phyloP scores from a whole-genome alignment of 2,113 vertebrate genomes.

The Boleophthalmus pectinirostris region DNA sequence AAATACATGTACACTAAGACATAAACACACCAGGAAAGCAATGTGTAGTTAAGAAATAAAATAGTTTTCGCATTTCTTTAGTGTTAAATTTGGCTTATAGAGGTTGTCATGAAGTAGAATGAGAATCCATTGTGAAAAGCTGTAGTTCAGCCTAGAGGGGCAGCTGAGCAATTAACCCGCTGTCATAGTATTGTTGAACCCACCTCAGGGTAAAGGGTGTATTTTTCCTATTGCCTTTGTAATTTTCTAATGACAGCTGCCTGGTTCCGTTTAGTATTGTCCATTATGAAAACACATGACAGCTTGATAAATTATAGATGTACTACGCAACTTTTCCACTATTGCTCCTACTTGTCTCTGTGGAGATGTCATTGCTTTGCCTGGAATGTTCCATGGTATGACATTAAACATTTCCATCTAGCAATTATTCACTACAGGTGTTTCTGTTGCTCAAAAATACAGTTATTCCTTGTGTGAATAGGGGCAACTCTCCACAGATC shows the following conservation, averaged over 20 bases:
- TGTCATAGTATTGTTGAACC: constrained; percentile 1
- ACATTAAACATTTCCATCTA: no score
- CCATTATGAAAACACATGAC: no score
- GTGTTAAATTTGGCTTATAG: not conserved
- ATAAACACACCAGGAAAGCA: not conserved
- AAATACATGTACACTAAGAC: constrained; percentile 13
- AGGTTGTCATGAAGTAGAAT: not conserved
- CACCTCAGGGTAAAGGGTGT: not conserved
- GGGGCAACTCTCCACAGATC: no score
- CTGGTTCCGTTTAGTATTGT: not conserved
- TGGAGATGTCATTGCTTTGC: no score
- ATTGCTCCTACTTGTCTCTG: no score
- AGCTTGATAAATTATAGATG: no score
- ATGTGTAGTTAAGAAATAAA: not conserved
- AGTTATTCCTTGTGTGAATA: no score
- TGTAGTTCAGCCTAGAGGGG: constrained; percentile 22
- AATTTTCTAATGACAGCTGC: not conserved
- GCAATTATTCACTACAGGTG: no score
- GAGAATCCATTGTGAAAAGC: constrained; percentile 17
- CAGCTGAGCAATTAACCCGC: constrained; percentile 41
- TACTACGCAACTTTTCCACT: no score
- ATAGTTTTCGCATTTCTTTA: no score
- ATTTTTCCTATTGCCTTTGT: not conserved
- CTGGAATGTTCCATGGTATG: no score
- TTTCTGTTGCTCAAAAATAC: no score